A percentile compares a stretch with the other conserved stretches of the same genome.
phyloP scores from a whole-genome alignment of 2,888 invertebrate genomes.

The Prenolepis imparis region DNA sequence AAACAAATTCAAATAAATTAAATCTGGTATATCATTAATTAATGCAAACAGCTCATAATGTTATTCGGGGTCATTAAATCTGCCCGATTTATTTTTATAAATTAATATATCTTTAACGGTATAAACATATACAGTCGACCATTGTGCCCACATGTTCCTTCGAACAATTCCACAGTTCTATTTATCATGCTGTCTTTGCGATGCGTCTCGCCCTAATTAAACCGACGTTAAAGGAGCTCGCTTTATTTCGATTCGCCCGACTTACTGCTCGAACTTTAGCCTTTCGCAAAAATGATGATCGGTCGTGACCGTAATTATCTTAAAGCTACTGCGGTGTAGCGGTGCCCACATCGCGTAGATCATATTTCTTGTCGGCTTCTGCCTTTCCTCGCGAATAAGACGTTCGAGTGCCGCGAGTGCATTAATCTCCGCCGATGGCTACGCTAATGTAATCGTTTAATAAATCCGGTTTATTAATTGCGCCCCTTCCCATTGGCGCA shows the following conservation, averaged over 20 bases:
- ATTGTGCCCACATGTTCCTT: neutral
- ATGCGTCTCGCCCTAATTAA: slow-evolving; percentile 64
- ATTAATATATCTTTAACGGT: slow-evolving; percentile 1
- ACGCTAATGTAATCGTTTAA: slow-evolving; percentile 83
- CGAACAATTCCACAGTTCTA: neutral
- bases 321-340: slow-evolving; percentile 75
- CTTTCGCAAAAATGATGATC: slow-evolving; percentile 74
- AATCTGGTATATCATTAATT: neutral
- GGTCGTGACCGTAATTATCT: slow-evolving; percentile 75
- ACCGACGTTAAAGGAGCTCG: slow-evolving; percentile 53
- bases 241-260: slow-evolving; percentile 51
- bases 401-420: slow-evolving; percentile 73
- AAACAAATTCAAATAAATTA: neutral
- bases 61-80: neutral
- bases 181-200: slow-evolving; percentile 27
- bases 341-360: slow-evolving; percentile 77
- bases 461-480: slow-evolving; percentile 82
- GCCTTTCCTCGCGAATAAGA: slow-evolving; percentile 74
- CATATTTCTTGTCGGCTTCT: slow-evolving; percentile 79
- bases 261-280: slow-evolving; percentile 59
- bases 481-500: slow-evolving; percentile 73
- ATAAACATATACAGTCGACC: neutral
- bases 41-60: neutral
- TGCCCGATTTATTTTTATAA: neutral
- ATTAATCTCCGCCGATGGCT: slow-evolving; percentile 81